Percentiles rank a stretch among this genome's conserved stretches.
Conservation (phyloP, 2,113 vertebrate species). For the Pionites leucogaster region DNA sequence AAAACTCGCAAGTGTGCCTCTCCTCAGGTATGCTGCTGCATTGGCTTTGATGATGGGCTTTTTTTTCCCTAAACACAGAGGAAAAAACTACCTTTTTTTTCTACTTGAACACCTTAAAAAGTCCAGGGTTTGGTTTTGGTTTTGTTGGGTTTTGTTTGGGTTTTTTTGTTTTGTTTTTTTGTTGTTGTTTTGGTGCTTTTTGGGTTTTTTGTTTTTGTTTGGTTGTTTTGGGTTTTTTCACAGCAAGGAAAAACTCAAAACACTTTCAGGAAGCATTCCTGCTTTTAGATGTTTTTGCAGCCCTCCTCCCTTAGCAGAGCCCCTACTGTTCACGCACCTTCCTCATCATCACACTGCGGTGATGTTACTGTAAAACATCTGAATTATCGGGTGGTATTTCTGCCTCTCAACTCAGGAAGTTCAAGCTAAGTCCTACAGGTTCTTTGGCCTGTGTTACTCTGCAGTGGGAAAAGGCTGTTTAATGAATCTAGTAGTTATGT, state of each 20-base stretch:
- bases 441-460: not conserved
- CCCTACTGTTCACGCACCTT: not conserved
- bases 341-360: fast-evolving
- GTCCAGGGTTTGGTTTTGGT: not conserved
- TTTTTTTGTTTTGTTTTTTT: not conserved
- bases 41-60: not conserved
- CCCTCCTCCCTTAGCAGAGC: not conserved
- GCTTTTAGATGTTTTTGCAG: not conserved
- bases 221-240: not conserved
- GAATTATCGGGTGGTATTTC: not conserved
- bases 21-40: not conserved
- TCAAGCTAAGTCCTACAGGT: not conserved
- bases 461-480: not conserved
- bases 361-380: not conserved
- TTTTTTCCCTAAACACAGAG: not conserved
- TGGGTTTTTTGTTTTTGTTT: not conserved
- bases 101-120: not conserved
- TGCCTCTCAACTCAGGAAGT: not conserved
- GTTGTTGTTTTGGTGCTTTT: no score
- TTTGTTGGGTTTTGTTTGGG: not conserved
- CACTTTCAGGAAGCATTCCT: not conserved
- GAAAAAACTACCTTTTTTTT: not conserved
- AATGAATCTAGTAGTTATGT: not conserved
- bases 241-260: not conserved
- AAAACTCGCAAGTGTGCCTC: not conserved